Conservation (phyloP, 2,797 vertebrate species). For the Galagoides demidoff region DNA sequence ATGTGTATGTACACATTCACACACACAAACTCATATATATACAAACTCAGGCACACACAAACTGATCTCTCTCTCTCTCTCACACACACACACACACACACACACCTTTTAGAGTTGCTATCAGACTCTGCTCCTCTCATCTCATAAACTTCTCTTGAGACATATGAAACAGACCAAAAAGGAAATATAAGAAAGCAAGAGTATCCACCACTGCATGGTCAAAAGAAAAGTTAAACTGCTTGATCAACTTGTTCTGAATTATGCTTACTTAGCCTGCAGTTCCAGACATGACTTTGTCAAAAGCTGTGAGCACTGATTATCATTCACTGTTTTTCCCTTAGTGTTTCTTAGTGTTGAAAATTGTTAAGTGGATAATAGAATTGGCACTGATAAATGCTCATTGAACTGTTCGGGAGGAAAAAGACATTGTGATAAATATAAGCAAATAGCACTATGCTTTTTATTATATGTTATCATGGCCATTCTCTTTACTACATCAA, state of each 20-base stretch:
- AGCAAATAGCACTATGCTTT: constrained; percentile 25
- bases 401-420: constrained; percentile 38
- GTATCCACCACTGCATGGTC: neutral
- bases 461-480: constrained; percentile 42
- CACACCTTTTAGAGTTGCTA: neutral
- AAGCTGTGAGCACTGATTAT: neutral
- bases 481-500: constrained; percentile 23
- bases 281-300: constrained; percentile 20
- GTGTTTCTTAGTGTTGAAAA: neutral
- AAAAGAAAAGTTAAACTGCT: neutral
- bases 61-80: too few species aligned
- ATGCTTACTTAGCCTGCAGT: neutral
- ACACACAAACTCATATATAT: neutral
- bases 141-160: neutral
- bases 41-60: neutral
- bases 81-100: neutral
- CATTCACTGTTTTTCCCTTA: neutral
- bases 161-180: neutral
- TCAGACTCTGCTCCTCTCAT: neutral
- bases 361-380: neutral
- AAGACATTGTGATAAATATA: constrained; percentile 52
- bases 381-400: constrained; percentile 47
- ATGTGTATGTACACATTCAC: neutral
- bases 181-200: neutral
- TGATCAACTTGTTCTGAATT: neutral